phyloP scores from a whole-genome alignment of 1,140 invertebrate species.

The Drosophila neocordata region DNA sequence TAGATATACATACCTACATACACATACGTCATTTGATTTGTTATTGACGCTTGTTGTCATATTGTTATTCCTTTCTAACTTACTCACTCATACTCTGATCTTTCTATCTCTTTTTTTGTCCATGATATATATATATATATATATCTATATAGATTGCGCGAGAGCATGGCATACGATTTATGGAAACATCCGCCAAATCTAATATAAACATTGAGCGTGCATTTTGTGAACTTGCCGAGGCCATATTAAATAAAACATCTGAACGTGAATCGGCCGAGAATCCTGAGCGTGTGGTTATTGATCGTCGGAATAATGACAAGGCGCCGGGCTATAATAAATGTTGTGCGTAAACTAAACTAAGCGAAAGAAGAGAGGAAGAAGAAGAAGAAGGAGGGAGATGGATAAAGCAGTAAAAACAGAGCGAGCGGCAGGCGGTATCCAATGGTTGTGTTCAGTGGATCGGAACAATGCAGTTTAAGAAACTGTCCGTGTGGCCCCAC shows the following conservation, averaged over 20 bases:
- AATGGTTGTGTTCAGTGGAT: neutral
- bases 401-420: neutral
- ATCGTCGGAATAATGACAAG: slow-evolving; percentile 84
- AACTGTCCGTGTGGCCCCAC: slow-evolving; percentile 28
- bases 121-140: slow-evolving; percentile 85
- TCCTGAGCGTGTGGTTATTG: slow-evolving; percentile 87
- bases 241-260: slow-evolving; percentile 94
- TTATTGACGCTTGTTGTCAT: neutral
- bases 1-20: slow-evolving; percentile 28
- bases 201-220: slow-evolving; percentile 99
- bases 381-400: neutral
- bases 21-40: neutral
- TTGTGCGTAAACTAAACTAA: slow-evolving; percentile 72
- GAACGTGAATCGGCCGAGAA: slow-evolving; percentile 87
- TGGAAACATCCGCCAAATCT: slow-evolving; percentile 99
- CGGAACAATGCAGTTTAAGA: neutral
- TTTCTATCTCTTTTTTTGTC: neutral
- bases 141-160: slow-evolving; percentile 93
- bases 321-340: slow-evolving; percentile 81
- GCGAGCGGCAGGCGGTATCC: neutral
- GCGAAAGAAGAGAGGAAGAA: slow-evolving; percentile 7
- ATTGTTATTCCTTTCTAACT: neutral
- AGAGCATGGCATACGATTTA: slow-evolving; percentile 98
- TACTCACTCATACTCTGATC: neutral
- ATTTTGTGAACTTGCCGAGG: slow-evolving; percentile 98